phyloP scores from a whole-genome alignment of 2,113 vertebrate species.

The Ptychochromis oligacanthus region DNA sequence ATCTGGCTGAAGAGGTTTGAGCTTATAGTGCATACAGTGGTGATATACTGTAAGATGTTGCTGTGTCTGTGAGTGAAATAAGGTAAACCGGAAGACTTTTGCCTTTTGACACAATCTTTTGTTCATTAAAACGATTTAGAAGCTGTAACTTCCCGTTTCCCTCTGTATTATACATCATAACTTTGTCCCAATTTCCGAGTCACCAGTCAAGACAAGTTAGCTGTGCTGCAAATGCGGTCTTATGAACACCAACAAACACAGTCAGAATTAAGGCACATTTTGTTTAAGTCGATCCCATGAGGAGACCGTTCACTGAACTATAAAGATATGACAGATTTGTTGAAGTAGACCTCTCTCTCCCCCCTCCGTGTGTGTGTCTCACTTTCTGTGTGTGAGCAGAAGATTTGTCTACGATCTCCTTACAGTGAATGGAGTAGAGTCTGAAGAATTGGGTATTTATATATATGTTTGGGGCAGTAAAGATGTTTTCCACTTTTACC shows the following conservation, averaged over 20 bases:
- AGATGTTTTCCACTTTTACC: slow-evolving; percentile 32
- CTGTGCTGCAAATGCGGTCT: slow-evolving; percentile 2
- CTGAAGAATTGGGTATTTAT: slow-evolving; percentile 3
- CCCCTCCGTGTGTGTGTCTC: background rate
- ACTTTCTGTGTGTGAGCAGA: background rate
- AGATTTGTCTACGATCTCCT: background rate
- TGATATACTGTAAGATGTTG: background rate
- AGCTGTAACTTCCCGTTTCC: background rate
- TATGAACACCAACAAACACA: slow-evolving; percentile 17
- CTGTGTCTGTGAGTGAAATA: background rate
- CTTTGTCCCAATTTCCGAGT: slow-evolving; percentile 28
- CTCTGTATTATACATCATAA: background rate
- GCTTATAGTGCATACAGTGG: background rate
- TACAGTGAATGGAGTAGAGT: background rate
- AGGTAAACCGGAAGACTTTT: background rate
- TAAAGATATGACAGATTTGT: slow-evolving; percentile 49
- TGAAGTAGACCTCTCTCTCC: slow-evolving; percentile 23
- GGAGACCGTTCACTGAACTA: slow-evolving; percentile 27
- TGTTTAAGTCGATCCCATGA: slow-evolving; percentile 36
- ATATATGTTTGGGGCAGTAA: background rate
- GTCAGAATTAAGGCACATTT: slow-evolving; percentile 51
- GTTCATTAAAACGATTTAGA: background rate
- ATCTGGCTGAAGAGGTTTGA: background rate
- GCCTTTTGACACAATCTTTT: background rate
- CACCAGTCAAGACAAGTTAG: slow-evolving; percentile 31